phyloP scores from a whole-genome alignment of 2,888 invertebrate species.

The Drosophila peninsularis region DNA sequence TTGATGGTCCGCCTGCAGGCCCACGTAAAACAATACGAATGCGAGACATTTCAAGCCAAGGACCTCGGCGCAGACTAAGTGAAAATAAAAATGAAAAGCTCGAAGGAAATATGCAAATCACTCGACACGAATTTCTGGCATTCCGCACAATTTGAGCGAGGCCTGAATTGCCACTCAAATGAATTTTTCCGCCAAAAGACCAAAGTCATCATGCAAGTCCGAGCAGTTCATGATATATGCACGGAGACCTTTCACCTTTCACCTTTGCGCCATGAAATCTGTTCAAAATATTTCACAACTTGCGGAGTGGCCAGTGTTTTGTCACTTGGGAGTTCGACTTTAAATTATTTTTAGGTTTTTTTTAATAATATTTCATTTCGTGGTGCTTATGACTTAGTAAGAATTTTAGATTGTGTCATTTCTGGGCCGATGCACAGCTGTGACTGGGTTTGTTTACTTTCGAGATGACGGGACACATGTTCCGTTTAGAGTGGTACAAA shows the following conservation, averaged over 20 bases:
- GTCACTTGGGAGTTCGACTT: constrained; percentile 6
- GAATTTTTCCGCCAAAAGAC: constrained; percentile 33
- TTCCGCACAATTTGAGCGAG: constrained; percentile 29
- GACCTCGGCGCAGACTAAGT: constrained; percentile 17
- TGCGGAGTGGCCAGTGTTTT: not conserved
- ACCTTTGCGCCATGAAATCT: constrained; percentile 16
- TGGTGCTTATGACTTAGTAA: not conserved
- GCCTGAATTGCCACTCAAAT: constrained; percentile 19
- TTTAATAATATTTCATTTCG: not conserved
- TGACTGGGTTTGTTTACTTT: constrained; percentile 20
- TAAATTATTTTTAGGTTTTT: not conserved
- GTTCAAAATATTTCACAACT: not conserved
- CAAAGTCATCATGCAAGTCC: constrained; percentile 25
- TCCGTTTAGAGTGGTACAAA: constrained; percentile 9
- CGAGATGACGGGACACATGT: constrained; percentile 23
- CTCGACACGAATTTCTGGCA: constrained; percentile 36
- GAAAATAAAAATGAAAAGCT: constrained; percentile 1
- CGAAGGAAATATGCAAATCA: constrained; percentile 66
- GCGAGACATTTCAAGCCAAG: constrained; percentile 17
- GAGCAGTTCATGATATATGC: not conserved
- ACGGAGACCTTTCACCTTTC: constrained; percentile 11
- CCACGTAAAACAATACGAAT: constrained; percentile 26
- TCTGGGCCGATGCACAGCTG: constrained; percentile 1
- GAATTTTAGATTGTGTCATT: constrained; percentile 10
- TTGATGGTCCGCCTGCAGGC: constrained; percentile 29